phyloP scores from a whole-genome alignment of 2,797 vertebrate genomes.

The Rallus crepitans region DNA sequence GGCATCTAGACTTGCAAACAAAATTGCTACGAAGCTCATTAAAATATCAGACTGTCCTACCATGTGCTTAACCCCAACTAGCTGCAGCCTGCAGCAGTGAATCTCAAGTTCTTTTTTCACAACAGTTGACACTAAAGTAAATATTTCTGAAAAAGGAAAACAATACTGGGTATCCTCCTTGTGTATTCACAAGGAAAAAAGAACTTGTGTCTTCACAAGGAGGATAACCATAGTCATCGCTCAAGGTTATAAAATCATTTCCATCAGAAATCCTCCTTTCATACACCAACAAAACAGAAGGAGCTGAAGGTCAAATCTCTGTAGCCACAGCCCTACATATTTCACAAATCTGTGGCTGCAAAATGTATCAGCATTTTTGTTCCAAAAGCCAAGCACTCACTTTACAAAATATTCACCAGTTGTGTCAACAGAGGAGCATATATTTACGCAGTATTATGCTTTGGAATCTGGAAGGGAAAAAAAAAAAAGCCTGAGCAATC shows the following conservation, averaged over 20 bases:
- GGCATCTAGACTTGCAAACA: neutral
- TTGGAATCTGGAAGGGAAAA: neutral
- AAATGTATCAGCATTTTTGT: neutral
- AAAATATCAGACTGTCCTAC: neutral
- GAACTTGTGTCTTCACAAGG: neutral
- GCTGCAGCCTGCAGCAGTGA: neutral
- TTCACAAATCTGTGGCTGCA: slow-evolving; percentile 11
- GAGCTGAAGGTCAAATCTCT: neutral
- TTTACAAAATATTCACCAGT: slow-evolving; percentile 21
- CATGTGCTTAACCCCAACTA: neutral
- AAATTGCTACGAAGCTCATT: slow-evolving; percentile 5
- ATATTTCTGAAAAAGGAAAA: neutral
- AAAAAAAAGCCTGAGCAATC: neutral
- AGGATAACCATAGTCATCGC: too few species aligned
- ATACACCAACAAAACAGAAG: neutral
- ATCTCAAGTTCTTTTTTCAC: neutral
- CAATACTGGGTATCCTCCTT: neutral
- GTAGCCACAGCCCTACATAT: neutral
- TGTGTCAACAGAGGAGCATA: neutral
- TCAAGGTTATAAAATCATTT: neutral
- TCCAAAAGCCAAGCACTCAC: slow-evolving; percentile 8
- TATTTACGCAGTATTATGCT: neutral
- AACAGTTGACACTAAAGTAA: neutral
- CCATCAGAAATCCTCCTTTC: neutral
- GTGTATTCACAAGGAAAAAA: neutral